Evolutionary conservation across 2,888 invertebrate genomes (phyloP), one percentile per base, ranked within the genome.

Genomic region (Epistrophe eligans): DNA sequence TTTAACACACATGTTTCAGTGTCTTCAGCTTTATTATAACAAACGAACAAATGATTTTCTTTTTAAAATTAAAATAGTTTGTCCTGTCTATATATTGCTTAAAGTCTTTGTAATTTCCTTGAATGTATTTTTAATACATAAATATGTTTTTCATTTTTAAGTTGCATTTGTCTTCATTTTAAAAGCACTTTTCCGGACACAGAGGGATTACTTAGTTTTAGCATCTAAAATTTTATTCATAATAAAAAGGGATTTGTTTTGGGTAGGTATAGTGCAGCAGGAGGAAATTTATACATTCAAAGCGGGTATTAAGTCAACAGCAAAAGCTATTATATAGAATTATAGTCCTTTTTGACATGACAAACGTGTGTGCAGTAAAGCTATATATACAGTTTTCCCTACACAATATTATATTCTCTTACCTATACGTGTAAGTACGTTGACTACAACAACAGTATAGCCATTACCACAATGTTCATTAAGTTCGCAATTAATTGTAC

Each of bases 251-350:
- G 48, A 32, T 58, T 48, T 73, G 19, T 52, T 24, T 35, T 4
- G n/a, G n/a, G 62, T 45, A 45, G 4, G 1, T 43, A 4, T 9
- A 45, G 13, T 32, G 35, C 57, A 57, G 11, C 28, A 15, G 43
- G 2, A 45, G 45, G 8, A 32, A 4, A 6, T n/a, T 24, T 32
- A 35, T 45, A 62, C 40, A 19, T 64, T 62, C 32, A 45, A 38
- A 66, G 15, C 64, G 13, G 58, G 58, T 43, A 79, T 79, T 67
- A 66, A 73, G 48, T 24, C 17, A 28, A 45, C 35, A 60, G 24
- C 43, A 81, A 45, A 79, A 17, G 50, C 28, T 45, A 83, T 79
- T 79, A 74, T 50, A 66, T 43, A 58, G 64, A 79, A 64, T 76
- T 74, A 79, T 38, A 57, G 67, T 17, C 19, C 50, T 55, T 77